Conservation (phyloP, 2,888 invertebrate genomes). For the Acrocyrtus sp. region DNA sequence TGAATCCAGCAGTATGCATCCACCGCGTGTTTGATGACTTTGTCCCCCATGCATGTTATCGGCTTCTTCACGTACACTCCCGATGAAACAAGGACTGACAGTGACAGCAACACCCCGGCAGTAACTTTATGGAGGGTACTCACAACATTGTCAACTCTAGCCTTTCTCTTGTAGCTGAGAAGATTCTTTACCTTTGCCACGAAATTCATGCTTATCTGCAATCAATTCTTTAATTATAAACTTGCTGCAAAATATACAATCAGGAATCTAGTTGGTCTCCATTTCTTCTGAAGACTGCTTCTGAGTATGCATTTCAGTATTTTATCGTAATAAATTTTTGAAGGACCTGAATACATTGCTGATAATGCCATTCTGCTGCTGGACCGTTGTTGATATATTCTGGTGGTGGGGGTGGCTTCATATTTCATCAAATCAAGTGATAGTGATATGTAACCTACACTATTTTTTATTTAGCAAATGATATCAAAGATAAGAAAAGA, state of each 20-base stretch:
- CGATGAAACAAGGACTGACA: constrained; percentile 33
- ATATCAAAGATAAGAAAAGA: too few relatives aligned
- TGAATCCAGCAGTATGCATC: constrained; percentile 53
- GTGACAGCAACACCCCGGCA: constrained; percentile 21
- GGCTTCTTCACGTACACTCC: constrained; percentile 30
- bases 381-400: too few relatives aligned
- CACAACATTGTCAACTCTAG: constrained; percentile 36
- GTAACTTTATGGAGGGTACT: constrained; percentile 43
- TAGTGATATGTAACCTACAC: too few relatives aligned
- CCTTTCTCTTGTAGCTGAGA: constrained; percentile 30
- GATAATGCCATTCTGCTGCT: too few relatives aligned
- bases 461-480: too few relatives aligned
- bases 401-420: too few relatives aligned
- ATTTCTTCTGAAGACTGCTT: too few relatives aligned
- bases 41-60: constrained; percentile 36
- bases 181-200: constrained; percentile 4
- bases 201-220: constrained; percentile 12
- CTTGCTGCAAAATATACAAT: neutral
- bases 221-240: neutral
- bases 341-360: too few relatives aligned
- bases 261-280: too few relatives aligned
- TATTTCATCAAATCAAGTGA: too few relatives aligned
- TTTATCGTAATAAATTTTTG: too few relatives aligned
- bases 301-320: too few relatives aligned
- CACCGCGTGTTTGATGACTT: constrained; percentile 28